Base-by-base conservation (phyloP, 2,113 vertebrate genomes). In the Cacatua alba region DNA sequence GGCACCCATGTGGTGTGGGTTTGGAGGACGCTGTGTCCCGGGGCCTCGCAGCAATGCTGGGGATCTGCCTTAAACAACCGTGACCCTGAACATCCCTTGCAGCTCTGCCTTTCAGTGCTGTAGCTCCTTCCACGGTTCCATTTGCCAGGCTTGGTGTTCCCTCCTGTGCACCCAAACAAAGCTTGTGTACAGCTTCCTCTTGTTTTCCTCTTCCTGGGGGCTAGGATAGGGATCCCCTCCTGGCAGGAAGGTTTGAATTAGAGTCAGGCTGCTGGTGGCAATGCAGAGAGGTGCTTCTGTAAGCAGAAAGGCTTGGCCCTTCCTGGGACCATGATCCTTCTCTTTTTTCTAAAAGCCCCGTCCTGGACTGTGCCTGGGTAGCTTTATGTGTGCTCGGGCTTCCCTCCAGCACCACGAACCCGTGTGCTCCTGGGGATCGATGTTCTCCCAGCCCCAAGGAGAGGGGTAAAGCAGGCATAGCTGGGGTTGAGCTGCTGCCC, bases 241-340 rank as follows among this genome's bases (percentile, higher is more conserved):
- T 3, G 2, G 16, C 35, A 8, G 43, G n/a, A 75, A 21, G 48
- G 14, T 46, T 75, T 70, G 6, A 46, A 4, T 41, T 75, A 7
- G 81, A 63, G 51, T 78, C 15, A 15, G 63, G 57, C 17, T 80
- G 55, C 63, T 67, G 43, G 43, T 68, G 57, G 39, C 44, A 18
- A 21, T 2, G 21, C 17, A 4, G 62, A 49, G 74, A 91, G 39
- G 21, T 62, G 29, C 18, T 86, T 62, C 49, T 88, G 24, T 46
- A n/a, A 90, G 75, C 29, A 26, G 53, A 51, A 89, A n/a, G 17
- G 8, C 17, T 91, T 52, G 10, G 6, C 9, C 28, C 5, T 82
- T 46, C 21, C 4, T 0, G 0, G 37, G 51, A 24, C 41, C 8
- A 0, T 6, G 46, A 29, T 64, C 51, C 39, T 46, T 23, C 9